Conservation (phyloP, 2,888 invertebrate species). For the Mythimna lalbum region DNA sequence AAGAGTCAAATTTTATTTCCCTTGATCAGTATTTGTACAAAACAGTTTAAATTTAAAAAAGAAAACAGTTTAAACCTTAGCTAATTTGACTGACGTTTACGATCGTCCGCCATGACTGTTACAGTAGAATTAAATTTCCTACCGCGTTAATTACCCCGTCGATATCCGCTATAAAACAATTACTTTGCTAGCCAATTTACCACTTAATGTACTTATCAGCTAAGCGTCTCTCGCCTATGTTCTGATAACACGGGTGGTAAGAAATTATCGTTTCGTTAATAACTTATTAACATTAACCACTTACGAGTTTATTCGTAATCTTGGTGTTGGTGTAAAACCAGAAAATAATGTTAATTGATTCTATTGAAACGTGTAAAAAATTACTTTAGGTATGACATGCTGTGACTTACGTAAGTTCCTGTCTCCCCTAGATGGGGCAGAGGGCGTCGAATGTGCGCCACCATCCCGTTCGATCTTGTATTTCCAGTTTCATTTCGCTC, state of each 20-base stretch:
- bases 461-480: too few species aligned
- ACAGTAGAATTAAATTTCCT: not conserved
- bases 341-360: not conserved
- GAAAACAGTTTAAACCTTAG: too few species aligned
- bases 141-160: conserved; percentile 6
- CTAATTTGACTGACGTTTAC: not conserved
- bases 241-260: conserved; percentile 32
- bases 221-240: not conserved
- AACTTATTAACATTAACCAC: not conserved
- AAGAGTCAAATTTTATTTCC: too few species aligned
- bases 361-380: not conserved
- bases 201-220: conserved; percentile 30
- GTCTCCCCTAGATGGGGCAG: too few species aligned
- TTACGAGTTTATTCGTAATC: not conserved
- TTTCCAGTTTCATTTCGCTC: too few species aligned
- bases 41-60: too few species aligned
- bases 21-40: too few species aligned
- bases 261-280: conserved; percentile 6
- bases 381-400: too few species aligned
- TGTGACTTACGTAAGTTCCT: too few species aligned
- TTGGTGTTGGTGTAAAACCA: not conserved
- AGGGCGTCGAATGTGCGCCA: too few species aligned
- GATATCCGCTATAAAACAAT: conserved; percentile 25
- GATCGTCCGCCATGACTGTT: not conserved
- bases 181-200: conserved; percentile 22